phyloP scores from a whole-genome alignment of 2,888 invertebrate genomes.

The Amphipoea oculea region DNA sequence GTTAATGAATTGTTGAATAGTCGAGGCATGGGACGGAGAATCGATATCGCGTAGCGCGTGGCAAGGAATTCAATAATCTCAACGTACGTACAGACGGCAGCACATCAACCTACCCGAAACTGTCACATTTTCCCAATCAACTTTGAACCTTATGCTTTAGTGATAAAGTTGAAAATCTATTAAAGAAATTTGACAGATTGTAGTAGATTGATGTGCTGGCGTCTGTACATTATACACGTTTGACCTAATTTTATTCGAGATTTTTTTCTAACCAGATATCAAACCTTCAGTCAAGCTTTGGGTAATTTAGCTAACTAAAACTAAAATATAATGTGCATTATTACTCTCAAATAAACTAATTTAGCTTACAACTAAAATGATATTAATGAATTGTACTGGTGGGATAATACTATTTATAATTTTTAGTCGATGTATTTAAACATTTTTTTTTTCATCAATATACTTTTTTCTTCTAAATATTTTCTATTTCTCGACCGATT shows the following conservation, averaged over 20 bases:
- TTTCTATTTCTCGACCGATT: constrained; percentile 61
- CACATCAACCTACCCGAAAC: too few species aligned
- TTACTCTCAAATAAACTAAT: constrained; percentile 63
- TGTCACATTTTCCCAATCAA: too few species aligned
- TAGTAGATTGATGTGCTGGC: too few species aligned
- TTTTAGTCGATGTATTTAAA: constrained; percentile 68
- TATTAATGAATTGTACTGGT: constrained; percentile 76
- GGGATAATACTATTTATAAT: constrained; percentile 61
- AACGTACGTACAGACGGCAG: constrained; percentile 42
- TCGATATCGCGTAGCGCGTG: constrained; percentile 83
- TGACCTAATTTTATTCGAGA: constrained; percentile 43
- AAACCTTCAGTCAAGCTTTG: constrained; percentile 56
- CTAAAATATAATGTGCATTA: constrained; percentile 48
- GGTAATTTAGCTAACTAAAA: constrained; percentile 49
- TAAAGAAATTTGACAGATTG: too few species aligned
- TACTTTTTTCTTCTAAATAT: constrained; percentile 64
- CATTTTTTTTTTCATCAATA: constrained; percentile 62
- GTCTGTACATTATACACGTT: constrained; percentile 32
- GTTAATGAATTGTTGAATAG: constrained; percentile 88
- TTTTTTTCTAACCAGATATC: constrained; percentile 37
- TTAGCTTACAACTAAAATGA: constrained; percentile 75
- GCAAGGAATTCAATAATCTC: constrained; percentile 77
- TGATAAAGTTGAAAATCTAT: too few species aligned
- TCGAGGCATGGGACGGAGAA: constrained; percentile 87
- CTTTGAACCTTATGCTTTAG: too few species aligned